Conservation (phyloP, 2,888 invertebrate species). For the Halictus quadricinctus region DNA sequence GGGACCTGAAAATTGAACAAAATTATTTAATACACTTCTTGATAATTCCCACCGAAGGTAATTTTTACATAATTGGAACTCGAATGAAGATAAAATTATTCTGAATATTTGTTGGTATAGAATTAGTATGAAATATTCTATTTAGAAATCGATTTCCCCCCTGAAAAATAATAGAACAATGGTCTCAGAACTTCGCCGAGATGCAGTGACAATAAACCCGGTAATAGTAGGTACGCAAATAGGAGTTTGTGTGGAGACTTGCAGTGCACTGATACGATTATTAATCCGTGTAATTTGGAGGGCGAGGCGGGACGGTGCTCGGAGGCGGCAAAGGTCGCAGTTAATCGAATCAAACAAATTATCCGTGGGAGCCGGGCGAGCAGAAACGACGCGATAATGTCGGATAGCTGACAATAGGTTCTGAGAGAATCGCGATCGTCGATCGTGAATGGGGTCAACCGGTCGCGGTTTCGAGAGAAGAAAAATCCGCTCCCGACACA, state of each 20-base stretch:
- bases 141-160: too few relatives aligned
- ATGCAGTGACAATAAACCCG: background rate
- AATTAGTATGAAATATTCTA: too few relatives aligned
- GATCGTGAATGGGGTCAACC: constrained; percentile 15
- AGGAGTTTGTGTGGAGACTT: background rate
- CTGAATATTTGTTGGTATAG: too few relatives aligned
- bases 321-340: background rate
- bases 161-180: too few relatives aligned
- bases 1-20: too few relatives aligned
- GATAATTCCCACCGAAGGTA: too few relatives aligned
- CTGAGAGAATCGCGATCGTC: background rate
- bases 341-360: constrained; percentile 4
- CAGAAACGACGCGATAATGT: constrained; percentile 4
- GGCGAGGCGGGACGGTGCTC: background rate
- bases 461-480: constrained; percentile 7
- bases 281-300: background rate
- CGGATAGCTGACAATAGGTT: constrained; percentile 8
- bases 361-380: constrained; percentile 6
- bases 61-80: too few relatives aligned
- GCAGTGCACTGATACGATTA: background rate
- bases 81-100: too few relatives aligned
- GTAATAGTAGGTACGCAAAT: background rate
- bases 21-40: too few relatives aligned
- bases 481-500: constrained; percentile 1
- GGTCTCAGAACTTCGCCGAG: too few relatives aligned